phyloP scores from a whole-genome alignment of 2,113 vertebrate genomes.

The Erythrocebus patas region DNA sequence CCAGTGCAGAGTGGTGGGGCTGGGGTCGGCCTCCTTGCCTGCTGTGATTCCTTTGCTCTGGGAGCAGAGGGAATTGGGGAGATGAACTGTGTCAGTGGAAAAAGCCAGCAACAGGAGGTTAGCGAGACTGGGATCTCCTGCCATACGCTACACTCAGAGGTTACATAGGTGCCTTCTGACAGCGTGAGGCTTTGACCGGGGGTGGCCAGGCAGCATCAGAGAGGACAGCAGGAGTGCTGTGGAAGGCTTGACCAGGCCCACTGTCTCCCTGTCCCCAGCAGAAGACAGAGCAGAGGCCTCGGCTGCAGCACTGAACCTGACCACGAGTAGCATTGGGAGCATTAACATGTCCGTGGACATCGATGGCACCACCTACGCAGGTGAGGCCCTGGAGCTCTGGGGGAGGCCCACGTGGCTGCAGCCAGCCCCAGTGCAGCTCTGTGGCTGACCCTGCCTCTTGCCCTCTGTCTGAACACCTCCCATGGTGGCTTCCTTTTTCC shows the following conservation, averaged over 20 bases:
- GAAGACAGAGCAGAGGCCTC: conserved; percentile 83
- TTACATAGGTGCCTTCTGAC: background rate
- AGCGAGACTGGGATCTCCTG: rapidly evolving
- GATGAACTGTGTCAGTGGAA: background rate
- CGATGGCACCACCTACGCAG: conserved; percentile 87
- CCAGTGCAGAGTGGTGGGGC: background rate
- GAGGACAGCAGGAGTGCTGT: rapidly evolving
- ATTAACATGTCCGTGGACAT: conserved; percentile 91
- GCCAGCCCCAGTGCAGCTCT: background rate
- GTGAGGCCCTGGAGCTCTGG: conserved; percentile 66
- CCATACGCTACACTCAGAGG: background rate
- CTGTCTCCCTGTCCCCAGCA: conserved; percentile 52
- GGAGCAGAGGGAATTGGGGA: background rate
- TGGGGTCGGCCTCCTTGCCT: background rate
- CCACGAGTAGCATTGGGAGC: conserved; percentile 83
- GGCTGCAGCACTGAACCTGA: conserved; percentile 80
- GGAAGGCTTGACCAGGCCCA: background rate
- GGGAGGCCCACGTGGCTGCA: background rate
- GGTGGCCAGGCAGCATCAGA: rapidly evolving
- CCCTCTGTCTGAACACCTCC: background rate
- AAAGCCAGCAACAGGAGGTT: background rate
- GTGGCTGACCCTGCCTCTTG: background rate
- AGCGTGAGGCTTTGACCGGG: background rate
- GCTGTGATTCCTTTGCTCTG: background rate
- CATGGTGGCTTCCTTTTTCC: background rate